Conservation (phyloP, 2,797 vertebrate species). For the Alcedo quadribrachys region DNA sequence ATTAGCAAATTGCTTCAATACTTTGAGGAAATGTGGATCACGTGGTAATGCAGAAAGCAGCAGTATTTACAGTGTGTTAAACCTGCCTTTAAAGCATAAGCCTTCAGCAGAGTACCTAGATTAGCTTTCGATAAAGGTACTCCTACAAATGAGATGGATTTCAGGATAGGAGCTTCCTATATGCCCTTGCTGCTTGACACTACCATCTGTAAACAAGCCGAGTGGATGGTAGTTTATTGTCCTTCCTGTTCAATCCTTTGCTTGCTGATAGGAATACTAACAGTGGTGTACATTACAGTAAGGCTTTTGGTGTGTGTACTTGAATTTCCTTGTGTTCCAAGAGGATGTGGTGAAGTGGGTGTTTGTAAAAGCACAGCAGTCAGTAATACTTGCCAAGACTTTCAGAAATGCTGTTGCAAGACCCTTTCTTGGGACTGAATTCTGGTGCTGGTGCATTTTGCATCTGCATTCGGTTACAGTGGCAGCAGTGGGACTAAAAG, state of each 20-base stretch:
- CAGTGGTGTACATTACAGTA: slow-evolving; percentile 10
- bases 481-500: neutral
- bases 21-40: neutral
- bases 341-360: neutral
- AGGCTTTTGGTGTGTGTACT: neutral
- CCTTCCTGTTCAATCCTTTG: neutral
- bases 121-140: neutral
- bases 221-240: neutral
- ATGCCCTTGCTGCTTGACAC: neutral
- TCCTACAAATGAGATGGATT: neutral
- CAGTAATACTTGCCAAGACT: neutral
- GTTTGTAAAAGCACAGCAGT: neutral
- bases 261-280: slow-evolving; percentile 41
- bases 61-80: neutral
- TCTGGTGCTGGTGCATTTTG: neutral
- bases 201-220: neutral
- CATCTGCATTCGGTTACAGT: neutral
- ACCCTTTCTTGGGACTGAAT: neutral
- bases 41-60: neutral
- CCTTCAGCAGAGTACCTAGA: neutral
- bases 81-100: neutral
- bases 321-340: neutral
- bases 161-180: neutral
- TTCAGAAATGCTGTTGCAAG: neutral
- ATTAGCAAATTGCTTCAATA: neutral